A percentile compares a stretch with the other conserved stretches of the same genome.
Conservation (phyloP, 2,888 invertebrate genomes). For the Cenopis cana region DNA sequence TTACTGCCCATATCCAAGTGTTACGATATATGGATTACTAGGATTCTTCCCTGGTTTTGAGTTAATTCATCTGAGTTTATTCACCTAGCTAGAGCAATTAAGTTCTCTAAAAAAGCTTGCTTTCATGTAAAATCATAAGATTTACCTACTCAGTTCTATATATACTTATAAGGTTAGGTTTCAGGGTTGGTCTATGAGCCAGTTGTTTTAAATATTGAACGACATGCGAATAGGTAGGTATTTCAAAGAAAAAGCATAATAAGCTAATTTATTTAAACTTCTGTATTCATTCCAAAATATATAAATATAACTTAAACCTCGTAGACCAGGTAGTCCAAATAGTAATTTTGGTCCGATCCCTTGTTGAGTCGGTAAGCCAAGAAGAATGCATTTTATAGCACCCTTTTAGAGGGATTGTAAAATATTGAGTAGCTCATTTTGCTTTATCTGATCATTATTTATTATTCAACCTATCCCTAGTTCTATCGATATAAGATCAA, state of each 20-base stretch:
- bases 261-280: too few species aligned
- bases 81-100: too few species aligned
- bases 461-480: slow-evolving; percentile 31
- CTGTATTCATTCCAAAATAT: too few species aligned
- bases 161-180: too few species aligned
- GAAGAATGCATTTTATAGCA: slow-evolving; percentile 32
- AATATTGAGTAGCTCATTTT: slow-evolving; percentile 38
- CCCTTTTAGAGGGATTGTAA: slow-evolving; percentile 23
- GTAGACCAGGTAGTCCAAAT: slow-evolving; percentile 2
- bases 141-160: neutral
- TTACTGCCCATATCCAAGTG: neutral
- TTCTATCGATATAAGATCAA: slow-evolving; percentile 36
- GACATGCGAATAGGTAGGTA: too few species aligned
- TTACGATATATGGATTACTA: neutral
- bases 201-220: too few species aligned
- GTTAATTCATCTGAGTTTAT: too few species aligned
- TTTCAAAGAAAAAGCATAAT: too few species aligned
- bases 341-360: slow-evolving; percentile 27
- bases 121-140: neutral
- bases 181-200: too few species aligned
- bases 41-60: too few species aligned
- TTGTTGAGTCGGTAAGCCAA: slow-evolving; percentile 28
- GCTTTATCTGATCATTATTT: slow-evolving; percentile 39
- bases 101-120: neutral
- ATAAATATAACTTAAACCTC: slow-evolving; percentile 20